Percentiles rank a stretch among this genome's conserved stretches.
phyloP scores from a whole-genome alignment of 2,113 vertebrate species.

The Ursus arctos region DNA sequence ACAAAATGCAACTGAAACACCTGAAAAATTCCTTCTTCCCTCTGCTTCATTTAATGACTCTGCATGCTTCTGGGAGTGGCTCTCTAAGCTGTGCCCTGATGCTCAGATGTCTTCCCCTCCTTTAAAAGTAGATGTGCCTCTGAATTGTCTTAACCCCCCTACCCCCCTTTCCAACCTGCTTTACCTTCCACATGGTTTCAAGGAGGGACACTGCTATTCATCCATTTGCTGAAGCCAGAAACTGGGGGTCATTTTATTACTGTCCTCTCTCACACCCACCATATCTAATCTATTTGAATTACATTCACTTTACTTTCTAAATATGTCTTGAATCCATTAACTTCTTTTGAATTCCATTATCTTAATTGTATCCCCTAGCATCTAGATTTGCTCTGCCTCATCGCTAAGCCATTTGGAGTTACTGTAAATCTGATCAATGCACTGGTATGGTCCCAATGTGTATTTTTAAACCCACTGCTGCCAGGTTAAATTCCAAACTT shows the following conservation, averaged over 20 bases:
- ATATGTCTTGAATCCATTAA: neutral
- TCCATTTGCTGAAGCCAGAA: neutral
- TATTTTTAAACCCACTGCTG: neutral
- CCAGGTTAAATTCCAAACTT: neutral
- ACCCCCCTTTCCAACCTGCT: neutral
- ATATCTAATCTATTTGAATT: neutral
- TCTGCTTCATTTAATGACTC: neutral
- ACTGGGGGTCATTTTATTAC: neutral
- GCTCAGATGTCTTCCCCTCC: neutral
- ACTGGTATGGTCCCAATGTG: neutral
- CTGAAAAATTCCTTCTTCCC: neutral
- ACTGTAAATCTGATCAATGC: neutral
- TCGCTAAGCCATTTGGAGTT: neutral
- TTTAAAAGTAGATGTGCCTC: neutral
- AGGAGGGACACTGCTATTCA: neutral
- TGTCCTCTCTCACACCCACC: neutral
- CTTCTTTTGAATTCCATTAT: constrained; percentile 3
- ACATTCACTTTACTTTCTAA: constrained; percentile 15
- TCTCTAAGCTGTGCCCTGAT: neutral
- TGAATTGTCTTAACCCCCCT: neutral
- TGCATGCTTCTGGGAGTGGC: neutral
- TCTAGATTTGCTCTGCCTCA: neutral
- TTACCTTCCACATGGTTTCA: neutral
- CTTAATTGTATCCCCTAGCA: neutral
- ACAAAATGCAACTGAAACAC: constrained; percentile 32